A percentile compares a stretch with the other conserved stretches of the same genome.
phyloP scores from a whole-genome alignment of 2,888 invertebrate genomes.

The Tenodera sinensis region DNA sequence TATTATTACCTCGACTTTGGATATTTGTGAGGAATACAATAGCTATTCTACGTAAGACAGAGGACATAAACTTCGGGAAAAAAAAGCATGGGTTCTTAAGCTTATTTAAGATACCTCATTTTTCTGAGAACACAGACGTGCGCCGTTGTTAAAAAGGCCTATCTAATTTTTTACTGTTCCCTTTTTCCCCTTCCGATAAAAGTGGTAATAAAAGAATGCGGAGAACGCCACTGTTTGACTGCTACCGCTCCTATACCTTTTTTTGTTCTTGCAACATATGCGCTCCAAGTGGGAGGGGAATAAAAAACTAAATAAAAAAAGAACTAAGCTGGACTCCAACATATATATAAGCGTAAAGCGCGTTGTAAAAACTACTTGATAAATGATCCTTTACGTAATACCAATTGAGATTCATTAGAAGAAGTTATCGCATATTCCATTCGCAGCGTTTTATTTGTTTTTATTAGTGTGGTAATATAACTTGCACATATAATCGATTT shows the following conservation, averaged over 20 bases:
- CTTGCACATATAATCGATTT: constrained; percentile 16
- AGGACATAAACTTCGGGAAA: too few species aligned
- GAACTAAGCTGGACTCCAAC: not conserved
- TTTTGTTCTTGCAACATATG: not conserved
- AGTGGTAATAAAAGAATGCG: not conserved
- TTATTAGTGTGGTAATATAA: constrained; percentile 19
- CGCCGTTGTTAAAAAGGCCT: too few species aligned
- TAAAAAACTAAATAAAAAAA: not conserved
- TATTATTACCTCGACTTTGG: too few species aligned
- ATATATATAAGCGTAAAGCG: not conserved
- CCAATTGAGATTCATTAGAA: constrained; percentile 14
- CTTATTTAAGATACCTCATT: too few species aligned
- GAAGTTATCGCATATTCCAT: constrained; percentile 13
- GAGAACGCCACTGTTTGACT: not conserved
- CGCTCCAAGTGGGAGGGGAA: not conserved
- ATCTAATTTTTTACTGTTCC: too few species aligned
- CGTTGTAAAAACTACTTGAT: constrained; percentile 1
- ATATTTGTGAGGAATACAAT: too few species aligned
- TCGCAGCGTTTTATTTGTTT: constrained; percentile 10
- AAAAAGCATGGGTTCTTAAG: too few species aligned
- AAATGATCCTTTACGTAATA: not conserved
- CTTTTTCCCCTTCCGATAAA: not conserved
- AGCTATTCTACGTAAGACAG: too few species aligned
- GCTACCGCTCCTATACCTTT: not conserved
- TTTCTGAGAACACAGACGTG: too few species aligned